Conservation (phyloP, 2,888 invertebrate species). For the Drosophila multiciliata region DNA sequence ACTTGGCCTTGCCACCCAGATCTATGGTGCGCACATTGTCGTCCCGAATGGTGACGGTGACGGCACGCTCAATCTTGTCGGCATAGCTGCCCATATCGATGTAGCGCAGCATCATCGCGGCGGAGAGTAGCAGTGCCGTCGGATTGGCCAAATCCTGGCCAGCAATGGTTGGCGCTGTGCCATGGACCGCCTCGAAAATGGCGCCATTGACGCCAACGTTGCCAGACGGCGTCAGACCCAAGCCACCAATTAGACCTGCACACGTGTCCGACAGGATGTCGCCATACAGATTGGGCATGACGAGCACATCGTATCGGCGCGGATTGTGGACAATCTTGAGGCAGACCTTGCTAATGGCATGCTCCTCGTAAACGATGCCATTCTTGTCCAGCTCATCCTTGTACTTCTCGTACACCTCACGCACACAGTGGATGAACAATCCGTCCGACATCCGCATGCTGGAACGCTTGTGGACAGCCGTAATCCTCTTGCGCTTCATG, state of each 20-base stretch:
- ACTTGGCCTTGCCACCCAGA: constrained; percentile 96
- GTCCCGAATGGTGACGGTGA: constrained; percentile 93
- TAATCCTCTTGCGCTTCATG: constrained; percentile 95
- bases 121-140: constrained; percentile 96
- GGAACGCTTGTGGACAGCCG: constrained; percentile 99
- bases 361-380: constrained; percentile 97
- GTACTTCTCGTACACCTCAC: constrained; percentile 95
- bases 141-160: constrained; percentile 99
- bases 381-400: constrained; percentile 84
- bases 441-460: constrained; percentile 99
- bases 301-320: constrained; percentile 95
- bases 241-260: constrained; percentile 98
- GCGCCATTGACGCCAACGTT: constrained; percentile 99
- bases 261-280: constrained; percentile 99
- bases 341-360: constrained; percentile 98
- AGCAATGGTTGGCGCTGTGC: constrained; percentile 98
- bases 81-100: constrained; percentile 92
- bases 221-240: constrained; percentile 98
- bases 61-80: constrained; percentile 91
- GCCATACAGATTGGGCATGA: constrained; percentile 99
- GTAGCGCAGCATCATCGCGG: constrained; percentile 98
- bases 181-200: constrained; percentile 99
- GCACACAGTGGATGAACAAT: constrained; percentile 96
- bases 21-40: constrained; percentile 95
- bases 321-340: constrained; percentile 99